These are phyloP conservation scores for Anseranas semipalmata DNA, from an alignment of 2,113 vertebrate genomes.

Conservation along the genomic window DNA sequence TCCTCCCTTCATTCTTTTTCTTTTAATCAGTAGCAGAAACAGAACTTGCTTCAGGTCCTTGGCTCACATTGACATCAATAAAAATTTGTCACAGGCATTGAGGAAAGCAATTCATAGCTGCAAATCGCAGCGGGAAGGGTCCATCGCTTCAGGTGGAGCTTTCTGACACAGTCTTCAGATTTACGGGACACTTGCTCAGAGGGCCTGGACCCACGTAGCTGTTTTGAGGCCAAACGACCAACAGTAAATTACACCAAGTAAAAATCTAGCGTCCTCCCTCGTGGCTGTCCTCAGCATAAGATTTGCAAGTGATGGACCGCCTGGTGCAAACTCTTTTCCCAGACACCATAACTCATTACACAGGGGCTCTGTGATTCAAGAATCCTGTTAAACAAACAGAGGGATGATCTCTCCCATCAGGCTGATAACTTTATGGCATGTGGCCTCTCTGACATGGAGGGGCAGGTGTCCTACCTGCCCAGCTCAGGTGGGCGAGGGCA, in stretches of 20 bases:
- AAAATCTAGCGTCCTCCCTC: neutral
- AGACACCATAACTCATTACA: neutral
- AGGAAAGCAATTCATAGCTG: neutral
- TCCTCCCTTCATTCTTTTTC: neutral
- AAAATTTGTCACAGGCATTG: neutral
- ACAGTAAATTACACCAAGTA: neutral
- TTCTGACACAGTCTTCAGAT: neutral
- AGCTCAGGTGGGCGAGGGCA: neutral
- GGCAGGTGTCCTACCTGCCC: neutral
- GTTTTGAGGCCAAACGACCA: neutral
- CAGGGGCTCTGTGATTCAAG: neutral
- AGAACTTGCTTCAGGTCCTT: neutral
- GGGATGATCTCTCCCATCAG: neutral
- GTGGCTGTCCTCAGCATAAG: neutral
- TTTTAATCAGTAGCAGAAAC: neutral
- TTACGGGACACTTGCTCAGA: neutral
- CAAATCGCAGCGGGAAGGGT: neutral
- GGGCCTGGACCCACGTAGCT: neutral
- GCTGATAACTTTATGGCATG: accelerated
- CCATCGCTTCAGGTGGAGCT: neutral
- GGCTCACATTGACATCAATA: neutral
- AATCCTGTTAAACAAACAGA: neutral
- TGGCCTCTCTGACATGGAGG: neutral
- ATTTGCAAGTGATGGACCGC: neutral
- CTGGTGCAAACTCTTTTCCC: neutral